Percentiles rank a stretch among this genome's conserved stretches.
These are phyloP conservation scores for Rostratula benghalensis DNA, from an alignment of 2,113 vertebrate species.

Conservation along the genomic window DNA sequence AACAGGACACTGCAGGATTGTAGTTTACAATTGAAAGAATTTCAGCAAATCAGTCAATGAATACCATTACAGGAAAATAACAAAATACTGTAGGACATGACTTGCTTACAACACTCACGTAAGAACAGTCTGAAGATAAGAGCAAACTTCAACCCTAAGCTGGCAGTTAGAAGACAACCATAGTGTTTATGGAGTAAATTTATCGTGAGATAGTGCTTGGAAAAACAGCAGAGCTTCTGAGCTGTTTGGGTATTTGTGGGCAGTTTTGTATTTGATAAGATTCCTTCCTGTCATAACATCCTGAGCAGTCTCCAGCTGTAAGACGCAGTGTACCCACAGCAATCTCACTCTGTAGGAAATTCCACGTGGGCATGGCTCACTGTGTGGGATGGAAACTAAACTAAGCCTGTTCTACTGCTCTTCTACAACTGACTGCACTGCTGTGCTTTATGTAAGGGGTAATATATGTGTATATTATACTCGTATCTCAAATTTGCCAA, in stretches of 20 bases:
- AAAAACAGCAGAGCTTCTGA: neutral
- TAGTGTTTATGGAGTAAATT: neutral
- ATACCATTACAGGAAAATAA: neutral
- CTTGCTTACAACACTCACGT: neutral
- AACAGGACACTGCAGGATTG: neutral
- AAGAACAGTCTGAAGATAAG: neutral
- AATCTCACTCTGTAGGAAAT: neutral
- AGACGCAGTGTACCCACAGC: neutral
- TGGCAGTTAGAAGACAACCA: neutral
- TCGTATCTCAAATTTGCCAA: neutral
- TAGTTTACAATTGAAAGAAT: neutral
- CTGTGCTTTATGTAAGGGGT: neutral
- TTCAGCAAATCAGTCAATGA: neutral
- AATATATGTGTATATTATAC: rapidly evolving
- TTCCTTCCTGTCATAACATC: neutral
- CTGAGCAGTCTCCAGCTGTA: neutral
- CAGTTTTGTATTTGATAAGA: neutral
- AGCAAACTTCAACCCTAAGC: neutral
- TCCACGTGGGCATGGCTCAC: rapidly evolving
- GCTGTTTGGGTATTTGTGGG: neutral
- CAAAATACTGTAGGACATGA: neutral
- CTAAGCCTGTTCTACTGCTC: neutral
- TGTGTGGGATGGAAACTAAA: neutral
- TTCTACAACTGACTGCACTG: neutral
- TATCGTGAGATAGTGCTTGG: neutral